phyloP scores from a whole-genome alignment of 2,113 vertebrate species.

The Crocuta crocuta region DNA sequence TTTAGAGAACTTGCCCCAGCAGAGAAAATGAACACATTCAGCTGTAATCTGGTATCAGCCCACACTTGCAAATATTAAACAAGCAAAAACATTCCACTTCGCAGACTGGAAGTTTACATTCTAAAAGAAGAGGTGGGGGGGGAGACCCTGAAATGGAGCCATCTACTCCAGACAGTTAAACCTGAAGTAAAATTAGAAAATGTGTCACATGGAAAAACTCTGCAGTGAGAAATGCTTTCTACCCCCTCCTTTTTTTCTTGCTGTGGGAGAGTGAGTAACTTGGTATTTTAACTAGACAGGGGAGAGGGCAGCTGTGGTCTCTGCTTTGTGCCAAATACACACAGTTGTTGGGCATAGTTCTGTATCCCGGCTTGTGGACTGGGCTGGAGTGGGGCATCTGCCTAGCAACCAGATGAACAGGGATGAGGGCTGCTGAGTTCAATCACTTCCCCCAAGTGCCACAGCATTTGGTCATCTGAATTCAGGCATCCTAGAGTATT shows the following conservation, averaged over 20 bases:
- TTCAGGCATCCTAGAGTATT: neutral
- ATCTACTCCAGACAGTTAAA: conserved; percentile 49
- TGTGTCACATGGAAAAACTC: conserved; percentile 81
- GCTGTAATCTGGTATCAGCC: neutral
- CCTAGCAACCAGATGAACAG: neutral
- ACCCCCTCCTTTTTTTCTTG: neutral
- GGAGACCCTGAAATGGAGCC: conserved; percentile 43
- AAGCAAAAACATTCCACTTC: neutral
- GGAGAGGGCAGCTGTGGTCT: conserved; percentile 23
- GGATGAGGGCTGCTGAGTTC: neutral
- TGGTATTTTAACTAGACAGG: conserved; percentile 60
- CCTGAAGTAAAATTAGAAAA: conserved; percentile 79
- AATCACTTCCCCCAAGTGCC: neutral
- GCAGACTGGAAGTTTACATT: conserved; percentile 42
- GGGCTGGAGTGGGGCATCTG: neutral
- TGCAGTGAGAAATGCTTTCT: conserved; percentile 49
- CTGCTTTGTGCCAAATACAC: conserved; percentile 55
- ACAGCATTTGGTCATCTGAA: neutral
- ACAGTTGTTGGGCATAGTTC: conserved; percentile 13
- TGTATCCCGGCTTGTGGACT: neutral
- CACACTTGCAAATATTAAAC: neutral
- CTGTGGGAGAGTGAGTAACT: conserved; percentile 76
- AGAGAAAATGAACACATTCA: neutral
- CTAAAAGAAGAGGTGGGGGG: neutral
- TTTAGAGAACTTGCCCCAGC: neutral